Conservation (phyloP, 2,113 vertebrate genomes). For the Melospiza melodia region DNA sequence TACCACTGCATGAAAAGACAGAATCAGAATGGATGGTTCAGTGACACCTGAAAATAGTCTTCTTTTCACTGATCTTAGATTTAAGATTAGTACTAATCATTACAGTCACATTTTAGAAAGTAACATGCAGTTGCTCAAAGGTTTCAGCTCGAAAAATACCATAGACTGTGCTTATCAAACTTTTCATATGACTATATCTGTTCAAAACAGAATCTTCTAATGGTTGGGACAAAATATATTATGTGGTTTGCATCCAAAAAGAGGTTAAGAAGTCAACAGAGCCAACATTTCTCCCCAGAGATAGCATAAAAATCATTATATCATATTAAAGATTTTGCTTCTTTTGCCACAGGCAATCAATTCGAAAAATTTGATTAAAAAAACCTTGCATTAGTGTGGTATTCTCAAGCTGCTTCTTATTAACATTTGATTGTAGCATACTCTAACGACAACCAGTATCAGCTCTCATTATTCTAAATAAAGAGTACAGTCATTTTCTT, state of each 20-base stretch:
- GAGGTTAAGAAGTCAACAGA: not conserved
- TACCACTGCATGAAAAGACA: not conserved
- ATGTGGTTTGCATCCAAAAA: not conserved
- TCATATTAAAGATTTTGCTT: constrained; percentile 31
- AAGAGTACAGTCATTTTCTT: constrained; percentile 60
- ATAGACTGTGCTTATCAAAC: not conserved
- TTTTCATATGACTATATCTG: not conserved
- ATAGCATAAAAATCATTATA: constrained; percentile 24
- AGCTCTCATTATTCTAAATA: constrained; percentile 64
- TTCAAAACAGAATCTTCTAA: not conserved
- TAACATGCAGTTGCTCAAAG: not conserved
- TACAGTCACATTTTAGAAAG: not conserved
- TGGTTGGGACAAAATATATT: not conserved
- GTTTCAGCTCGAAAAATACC: not conserved
- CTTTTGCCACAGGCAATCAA: constrained; percentile 47
- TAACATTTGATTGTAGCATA: constrained; percentile 32
- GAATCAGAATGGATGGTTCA: not conserved
- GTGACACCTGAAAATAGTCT: not conserved
- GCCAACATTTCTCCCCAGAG: constrained; percentile 5
- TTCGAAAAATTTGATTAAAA: constrained; percentile 66
- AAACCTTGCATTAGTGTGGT: constrained; percentile 29
- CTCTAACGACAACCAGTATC: constrained; percentile 16
- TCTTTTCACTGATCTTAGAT: not conserved
- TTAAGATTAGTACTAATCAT: not conserved
- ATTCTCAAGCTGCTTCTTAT: constrained; percentile 55